These are phyloP conservation scores for Rhamphomyia laevipes DNA, from an alignment of 2,888 invertebrate genomes.

Conservation along the genomic window DNA sequence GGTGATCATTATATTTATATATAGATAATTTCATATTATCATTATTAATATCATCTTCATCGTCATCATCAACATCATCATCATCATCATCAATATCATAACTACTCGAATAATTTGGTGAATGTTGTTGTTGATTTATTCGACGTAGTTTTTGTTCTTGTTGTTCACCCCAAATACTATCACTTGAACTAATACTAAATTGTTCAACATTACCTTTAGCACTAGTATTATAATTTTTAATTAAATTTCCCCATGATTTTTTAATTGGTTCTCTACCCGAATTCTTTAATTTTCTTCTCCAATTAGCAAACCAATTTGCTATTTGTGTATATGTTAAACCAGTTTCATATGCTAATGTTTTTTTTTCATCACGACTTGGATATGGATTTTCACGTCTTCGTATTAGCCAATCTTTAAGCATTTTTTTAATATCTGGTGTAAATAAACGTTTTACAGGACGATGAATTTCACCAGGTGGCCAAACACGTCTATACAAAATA, in stretches of 20 bases:
- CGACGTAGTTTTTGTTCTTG: conserved; percentile 26
- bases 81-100: conserved; percentile 14
- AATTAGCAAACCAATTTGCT: conserved; percentile 72
- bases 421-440: conserved; percentile 67
- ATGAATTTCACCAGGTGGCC: conserved; percentile 36
- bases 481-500: conserved; percentile 29
- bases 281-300: conserved; percentile 66
- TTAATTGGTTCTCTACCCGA: conserved; percentile 56
- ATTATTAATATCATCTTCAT: conserved; percentile 10
- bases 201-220: conserved; percentile 69
- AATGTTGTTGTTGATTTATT: background rate
- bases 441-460: conserved; percentile 60
- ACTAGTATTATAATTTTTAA: conserved; percentile 54
- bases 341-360: conserved; percentile 57
- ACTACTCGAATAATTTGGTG: conserved; percentile 9
- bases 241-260: conserved; percentile 63
- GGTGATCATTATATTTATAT: background rate
- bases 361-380: conserved; percentile 66
- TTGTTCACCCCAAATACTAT: conserved; percentile 68
- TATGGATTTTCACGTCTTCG: conserved; percentile 66
- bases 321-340: conserved; percentile 70
- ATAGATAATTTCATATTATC: background rate
- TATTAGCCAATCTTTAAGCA: conserved; percentile 66
- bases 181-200: conserved; percentile 65
- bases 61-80: conserved; percentile 14